Evolutionary conservation across 1,140 invertebrate species (phyloP).

Genomic region (Formica selysi): DNA sequence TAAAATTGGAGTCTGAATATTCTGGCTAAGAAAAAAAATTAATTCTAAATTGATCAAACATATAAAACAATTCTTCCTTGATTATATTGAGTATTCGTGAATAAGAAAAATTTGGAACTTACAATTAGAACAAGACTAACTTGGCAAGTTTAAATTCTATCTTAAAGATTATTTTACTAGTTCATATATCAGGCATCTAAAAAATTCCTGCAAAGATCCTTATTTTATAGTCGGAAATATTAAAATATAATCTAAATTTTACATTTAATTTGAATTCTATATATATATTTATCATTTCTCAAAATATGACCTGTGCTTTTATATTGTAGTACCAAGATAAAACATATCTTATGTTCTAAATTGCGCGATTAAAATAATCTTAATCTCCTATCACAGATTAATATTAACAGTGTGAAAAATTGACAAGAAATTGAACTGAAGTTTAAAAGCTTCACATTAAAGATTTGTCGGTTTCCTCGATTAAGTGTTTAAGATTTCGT

Average conservation of each 20-base stretch:
- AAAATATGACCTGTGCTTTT: neutral
- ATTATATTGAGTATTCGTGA: neutral
- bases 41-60: conserved; percentile 14
- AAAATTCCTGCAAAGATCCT: neutral
- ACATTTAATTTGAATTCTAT: neutral
- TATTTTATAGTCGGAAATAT: conserved; percentile 11
- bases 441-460: too few relatives aligned
- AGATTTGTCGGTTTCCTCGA: too few relatives aligned
- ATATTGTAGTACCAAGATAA: neutral
- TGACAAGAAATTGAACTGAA: neutral
- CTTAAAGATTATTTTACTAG: neutral
- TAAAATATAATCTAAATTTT: conserved; percentile 12
- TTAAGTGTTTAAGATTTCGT: neutral
- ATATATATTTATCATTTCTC: neutral
- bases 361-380: neutral
- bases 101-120: conserved; percentile 9
- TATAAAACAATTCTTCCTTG: neutral
- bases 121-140: neutral
- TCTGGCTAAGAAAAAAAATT: neutral
- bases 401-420: neutral
- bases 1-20: neutral
- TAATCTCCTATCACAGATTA: neutral
- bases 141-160: neutral
- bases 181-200: neutral
- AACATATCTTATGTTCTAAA: neutral